phyloP scores from a whole-genome alignment of 2,888 invertebrate genomes.

The Microchrysa polita region DNA sequence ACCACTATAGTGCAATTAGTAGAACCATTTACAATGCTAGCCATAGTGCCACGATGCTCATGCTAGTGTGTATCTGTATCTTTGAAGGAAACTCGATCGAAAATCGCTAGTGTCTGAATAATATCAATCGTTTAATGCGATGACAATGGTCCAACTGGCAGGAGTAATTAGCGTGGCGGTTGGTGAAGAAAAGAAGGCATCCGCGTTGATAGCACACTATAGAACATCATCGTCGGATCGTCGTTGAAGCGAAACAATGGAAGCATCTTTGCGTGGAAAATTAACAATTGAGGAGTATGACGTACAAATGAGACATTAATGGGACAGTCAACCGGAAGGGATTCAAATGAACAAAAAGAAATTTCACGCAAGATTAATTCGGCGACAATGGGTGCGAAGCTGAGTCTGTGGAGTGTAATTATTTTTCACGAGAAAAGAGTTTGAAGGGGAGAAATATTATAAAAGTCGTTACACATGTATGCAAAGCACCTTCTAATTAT shows the following conservation, averaged over 20 bases:
- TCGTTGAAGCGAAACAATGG: constrained; percentile 28
- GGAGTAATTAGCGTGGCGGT: constrained; percentile 19
- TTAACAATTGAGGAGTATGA: constrained; percentile 2
- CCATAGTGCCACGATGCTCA: too few species aligned
- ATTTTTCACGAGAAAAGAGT: too few species aligned
- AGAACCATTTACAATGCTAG: background rate
- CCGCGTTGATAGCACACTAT: too few species aligned
- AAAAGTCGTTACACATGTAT: too few species aligned
- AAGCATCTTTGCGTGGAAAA: constrained; percentile 35
- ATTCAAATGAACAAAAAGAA: constrained; percentile 1
- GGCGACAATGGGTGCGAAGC: too few species aligned
- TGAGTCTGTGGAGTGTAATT: too few species aligned
- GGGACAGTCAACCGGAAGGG: constrained; percentile 7
- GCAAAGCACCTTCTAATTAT: too few species aligned
- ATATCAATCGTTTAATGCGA: background rate
- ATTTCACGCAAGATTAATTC: constrained; percentile 33
- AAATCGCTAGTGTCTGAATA: too few species aligned
- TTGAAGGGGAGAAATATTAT: too few species aligned
- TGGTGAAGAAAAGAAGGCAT: too few species aligned
- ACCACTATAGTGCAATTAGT: background rate
- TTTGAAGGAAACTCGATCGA: background rate
- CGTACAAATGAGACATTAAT: constrained; percentile 29
- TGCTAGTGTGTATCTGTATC: background rate
- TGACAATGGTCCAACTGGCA: constrained; percentile 9
- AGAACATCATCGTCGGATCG: too few species aligned